phyloP scores from a whole-genome alignment of 2,113 vertebrate genomes.

The Stegastes partitus region DNA sequence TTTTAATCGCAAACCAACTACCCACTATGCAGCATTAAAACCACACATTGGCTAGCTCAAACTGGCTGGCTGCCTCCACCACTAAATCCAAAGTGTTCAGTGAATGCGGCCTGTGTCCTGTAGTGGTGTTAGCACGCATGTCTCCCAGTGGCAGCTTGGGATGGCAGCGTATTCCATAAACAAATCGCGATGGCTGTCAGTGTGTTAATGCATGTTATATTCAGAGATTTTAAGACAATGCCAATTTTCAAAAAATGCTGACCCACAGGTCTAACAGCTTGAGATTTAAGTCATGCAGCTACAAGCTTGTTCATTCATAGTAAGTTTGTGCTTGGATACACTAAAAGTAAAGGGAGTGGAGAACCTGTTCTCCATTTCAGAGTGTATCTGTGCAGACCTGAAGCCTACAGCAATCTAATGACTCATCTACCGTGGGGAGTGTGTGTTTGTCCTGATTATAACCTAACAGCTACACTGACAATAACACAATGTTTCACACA shows the following conservation, averaged over 20 bases:
- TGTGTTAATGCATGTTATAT: too few species aligned
- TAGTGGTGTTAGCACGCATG: too few species aligned
- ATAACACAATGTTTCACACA: conserved; percentile 1
- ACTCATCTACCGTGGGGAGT: conserved; percentile 31
- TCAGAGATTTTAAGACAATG: too few species aligned
- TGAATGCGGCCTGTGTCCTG: too few species aligned
- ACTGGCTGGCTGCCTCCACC: background rate
- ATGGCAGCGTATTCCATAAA: too few species aligned
- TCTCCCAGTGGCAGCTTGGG: too few species aligned
- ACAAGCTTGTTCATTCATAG: too few species aligned
- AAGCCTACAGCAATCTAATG: conserved; percentile 26
- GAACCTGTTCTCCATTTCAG: background rate
- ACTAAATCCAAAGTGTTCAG: too few species aligned
- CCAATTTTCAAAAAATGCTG: too few species aligned
- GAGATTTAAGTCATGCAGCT: too few species aligned
- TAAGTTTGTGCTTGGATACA: background rate
- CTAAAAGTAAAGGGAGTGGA: background rate
- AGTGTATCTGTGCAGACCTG: conserved; percentile 20
- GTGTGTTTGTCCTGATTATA: background rate
- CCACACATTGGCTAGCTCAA: background rate
- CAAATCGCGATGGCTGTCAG: too few species aligned
- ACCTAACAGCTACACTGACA: background rate
- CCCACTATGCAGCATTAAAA: conserved; percentile 3
- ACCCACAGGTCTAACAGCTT: too few species aligned
- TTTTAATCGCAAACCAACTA: conserved; percentile 19